Conservation (phyloP, 2,113 vertebrate genomes). For the Periophthalmodon schlosseri region DNA sequence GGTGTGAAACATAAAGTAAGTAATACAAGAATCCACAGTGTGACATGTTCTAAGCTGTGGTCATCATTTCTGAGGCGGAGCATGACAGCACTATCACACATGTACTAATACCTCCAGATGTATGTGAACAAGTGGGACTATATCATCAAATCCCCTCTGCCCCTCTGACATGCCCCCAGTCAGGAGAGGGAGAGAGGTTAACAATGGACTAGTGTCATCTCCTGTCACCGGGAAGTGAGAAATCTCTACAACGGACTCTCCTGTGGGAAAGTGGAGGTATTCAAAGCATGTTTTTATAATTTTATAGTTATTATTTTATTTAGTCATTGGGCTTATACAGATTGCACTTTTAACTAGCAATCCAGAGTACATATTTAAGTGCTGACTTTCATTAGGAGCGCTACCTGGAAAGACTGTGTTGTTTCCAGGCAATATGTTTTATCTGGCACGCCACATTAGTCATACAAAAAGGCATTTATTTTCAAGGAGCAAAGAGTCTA, state of each 20-base stretch:
- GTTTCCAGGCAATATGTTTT: background rate
- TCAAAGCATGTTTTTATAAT: background rate
- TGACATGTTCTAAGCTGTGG: constrained; percentile 73
- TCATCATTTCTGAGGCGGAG: constrained; percentile 60
- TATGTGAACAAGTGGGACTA: constrained; percentile 69
- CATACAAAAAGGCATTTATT: too few relatives aligned
- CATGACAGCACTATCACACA: constrained; percentile 47
- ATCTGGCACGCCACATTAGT: background rate
- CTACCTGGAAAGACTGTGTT: background rate
- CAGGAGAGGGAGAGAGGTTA: constrained; percentile 26
- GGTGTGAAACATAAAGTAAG: constrained; percentile 69
- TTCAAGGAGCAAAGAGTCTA: too few relatives aligned
- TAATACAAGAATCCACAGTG: constrained; percentile 65
- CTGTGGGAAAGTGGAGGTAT: constrained; percentile 12
- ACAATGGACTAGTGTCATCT: constrained; percentile 47
- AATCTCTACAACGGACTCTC: background rate
- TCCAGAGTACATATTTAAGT: background rate
- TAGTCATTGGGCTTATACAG: background rate
- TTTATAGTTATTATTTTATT: too few relatives aligned
- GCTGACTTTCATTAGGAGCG: background rate
- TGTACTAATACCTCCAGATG: constrained; percentile 62
- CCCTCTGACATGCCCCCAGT: constrained; percentile 43
- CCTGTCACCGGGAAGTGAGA: constrained; percentile 32
- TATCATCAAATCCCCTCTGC: constrained; percentile 59
- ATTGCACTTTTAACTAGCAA: background rate